Conservation (phyloP, 2,888 invertebrate species). For the Drosophila ustulata region DNA sequence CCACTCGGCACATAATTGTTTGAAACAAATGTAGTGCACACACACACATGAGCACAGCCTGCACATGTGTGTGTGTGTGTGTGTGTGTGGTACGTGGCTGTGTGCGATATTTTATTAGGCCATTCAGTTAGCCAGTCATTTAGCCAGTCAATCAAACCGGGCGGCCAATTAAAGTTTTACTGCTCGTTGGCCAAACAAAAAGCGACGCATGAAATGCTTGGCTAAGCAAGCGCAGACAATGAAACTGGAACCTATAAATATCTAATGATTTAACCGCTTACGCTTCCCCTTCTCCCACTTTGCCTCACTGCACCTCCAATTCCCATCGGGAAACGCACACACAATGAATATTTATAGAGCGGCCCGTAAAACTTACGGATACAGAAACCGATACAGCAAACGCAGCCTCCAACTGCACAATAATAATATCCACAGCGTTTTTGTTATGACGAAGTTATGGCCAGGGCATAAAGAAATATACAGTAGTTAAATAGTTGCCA, state of each 20-base stretch:
- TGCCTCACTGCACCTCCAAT: not conserved
- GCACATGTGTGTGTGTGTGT: not conserved
- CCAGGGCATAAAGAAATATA: not conserved
- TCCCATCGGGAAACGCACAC: conserved; percentile 19
- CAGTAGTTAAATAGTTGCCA: not conserved
- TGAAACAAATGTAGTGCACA: conserved; percentile 74
- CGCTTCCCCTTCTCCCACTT: not conserved
- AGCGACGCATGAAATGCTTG: conserved; percentile 38
- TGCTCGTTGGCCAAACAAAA: conserved; percentile 59
- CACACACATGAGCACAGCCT: conserved; percentile 9
- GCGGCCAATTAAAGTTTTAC: conserved; percentile 74
- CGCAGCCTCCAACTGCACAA: not conserved
- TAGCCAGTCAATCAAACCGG: conserved; percentile 73
- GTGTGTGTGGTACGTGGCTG: conserved; percentile 19
- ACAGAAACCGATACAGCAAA: not conserved
- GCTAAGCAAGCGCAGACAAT: conserved; percentile 47
- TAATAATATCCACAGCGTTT: not conserved
- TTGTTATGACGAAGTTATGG: not conserved
- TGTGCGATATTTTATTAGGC: conserved; percentile 70
- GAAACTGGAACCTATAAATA: conserved; percentile 56
- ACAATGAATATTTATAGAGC: conserved; percentile 42
- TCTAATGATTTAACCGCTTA: conserved; percentile 55
- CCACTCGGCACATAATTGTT: conserved; percentile 75
- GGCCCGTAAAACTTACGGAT: conserved; percentile 5
- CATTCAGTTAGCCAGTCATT: conserved; percentile 76